Percentiles rank a stretch among this genome's conserved stretches.
Evolutionary conservation across 2,113 vertebrate genomes (phyloP).

Genomic region (Melanerpes formicivorus): DNA sequence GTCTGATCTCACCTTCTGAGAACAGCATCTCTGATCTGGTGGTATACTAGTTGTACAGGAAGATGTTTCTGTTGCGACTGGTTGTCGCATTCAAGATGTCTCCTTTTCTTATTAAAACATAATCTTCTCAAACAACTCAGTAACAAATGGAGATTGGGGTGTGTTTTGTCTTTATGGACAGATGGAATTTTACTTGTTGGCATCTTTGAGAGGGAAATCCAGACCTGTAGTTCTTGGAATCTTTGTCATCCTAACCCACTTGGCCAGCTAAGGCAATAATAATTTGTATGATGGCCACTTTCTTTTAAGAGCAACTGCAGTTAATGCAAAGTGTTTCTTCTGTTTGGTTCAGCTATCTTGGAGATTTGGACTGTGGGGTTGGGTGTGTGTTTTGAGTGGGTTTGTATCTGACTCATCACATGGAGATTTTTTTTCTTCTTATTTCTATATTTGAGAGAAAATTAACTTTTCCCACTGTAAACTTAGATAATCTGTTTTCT

Average conservation of each 20-base stretch:
- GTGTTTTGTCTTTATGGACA: neutral
- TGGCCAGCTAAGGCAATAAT: neutral
- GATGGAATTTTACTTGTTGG: neutral
- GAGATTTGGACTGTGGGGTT: neutral
- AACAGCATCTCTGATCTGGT: fast-evolving
- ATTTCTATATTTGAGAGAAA: neutral
- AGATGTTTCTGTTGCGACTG: neutral
- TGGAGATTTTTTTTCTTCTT: neutral
- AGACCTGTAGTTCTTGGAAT: neutral
- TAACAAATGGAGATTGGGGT: neutral
- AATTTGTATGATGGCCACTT: neutral
- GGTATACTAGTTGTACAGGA: neutral
- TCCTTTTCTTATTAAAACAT: neutral
- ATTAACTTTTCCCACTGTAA: neutral
- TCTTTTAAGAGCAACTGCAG: neutral
- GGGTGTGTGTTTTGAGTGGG: neutral
- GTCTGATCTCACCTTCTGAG: neutral
- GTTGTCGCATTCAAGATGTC: neutral
- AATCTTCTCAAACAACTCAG: neutral
- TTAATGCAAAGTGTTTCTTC: neutral
- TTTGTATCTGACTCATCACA: neutral
- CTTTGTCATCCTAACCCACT: neutral
- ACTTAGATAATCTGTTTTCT: neutral
- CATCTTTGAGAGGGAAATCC: neutral
- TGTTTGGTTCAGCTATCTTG: neutral